Conservation (phyloP, 1,140 invertebrate genomes). For the Augochlora pura region DNA sequence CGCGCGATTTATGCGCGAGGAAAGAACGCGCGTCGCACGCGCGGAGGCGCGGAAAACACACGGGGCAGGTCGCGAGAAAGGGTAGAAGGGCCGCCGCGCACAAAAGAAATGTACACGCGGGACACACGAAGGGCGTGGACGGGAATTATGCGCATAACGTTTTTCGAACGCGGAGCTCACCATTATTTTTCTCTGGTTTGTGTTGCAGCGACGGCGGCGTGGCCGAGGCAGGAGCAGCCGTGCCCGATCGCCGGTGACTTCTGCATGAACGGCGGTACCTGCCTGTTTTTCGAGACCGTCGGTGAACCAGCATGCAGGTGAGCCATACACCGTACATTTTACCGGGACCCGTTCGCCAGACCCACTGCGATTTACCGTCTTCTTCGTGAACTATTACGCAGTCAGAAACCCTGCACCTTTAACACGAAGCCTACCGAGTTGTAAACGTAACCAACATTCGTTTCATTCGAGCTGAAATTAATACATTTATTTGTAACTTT, state of each 20-base stretch:
- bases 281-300: slow-evolving; percentile 88
- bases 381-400: too few relatives aligned
- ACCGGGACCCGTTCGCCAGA: background rate
- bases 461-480: too few relatives aligned
- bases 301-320: slow-evolving; percentile 90
- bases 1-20: slow-evolving; percentile 50
- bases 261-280: slow-evolving; percentile 91
- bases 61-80: background rate
- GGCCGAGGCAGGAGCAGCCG: slow-evolving; percentile 82
- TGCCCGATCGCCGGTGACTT: slow-evolving; percentile 85
- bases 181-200: slow-evolving; percentile 36
- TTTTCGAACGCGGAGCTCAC: background rate
- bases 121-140: background rate
- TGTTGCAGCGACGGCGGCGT: slow-evolving; percentile 82
- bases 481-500: too few relatives aligned
- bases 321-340: slow-evolving; percentile 64
- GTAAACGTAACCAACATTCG: too few relatives aligned
- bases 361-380: background rate
- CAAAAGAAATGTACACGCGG: background rate
- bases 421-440: too few relatives aligned
- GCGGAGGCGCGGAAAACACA: too few relatives aligned
- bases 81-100: too few relatives aligned
- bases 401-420: too few relatives aligned
- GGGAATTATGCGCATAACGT: slow-evolving; percentile 13
- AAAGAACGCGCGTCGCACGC: background rate